phyloP scores from a whole-genome alignment of 2,113 vertebrate genomes.

The Nothocercus julius region DNA sequence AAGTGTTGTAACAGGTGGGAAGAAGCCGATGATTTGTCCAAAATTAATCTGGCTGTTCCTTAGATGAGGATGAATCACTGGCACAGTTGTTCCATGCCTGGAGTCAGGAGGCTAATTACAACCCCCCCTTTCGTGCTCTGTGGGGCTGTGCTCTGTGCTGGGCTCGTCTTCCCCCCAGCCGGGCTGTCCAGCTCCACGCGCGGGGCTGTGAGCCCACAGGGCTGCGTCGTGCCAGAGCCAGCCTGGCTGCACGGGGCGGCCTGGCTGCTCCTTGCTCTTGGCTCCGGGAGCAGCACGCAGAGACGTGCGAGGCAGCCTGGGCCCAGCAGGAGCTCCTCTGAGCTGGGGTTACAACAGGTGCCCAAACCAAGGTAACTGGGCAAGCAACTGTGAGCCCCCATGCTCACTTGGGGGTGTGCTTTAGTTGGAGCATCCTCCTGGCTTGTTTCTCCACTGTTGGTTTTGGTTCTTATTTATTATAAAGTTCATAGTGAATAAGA shows the following conservation, averaged over 20 bases:
- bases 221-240: neutral
- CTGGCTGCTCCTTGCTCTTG: neutral
- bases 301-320: neutral
- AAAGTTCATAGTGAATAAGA: neutral
- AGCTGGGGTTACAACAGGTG: too few species aligned
- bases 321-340: neutral
- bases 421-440: neutral
- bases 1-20: neutral
- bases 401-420: neutral
- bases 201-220: rapidly evolving
- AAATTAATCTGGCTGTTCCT: neutral
- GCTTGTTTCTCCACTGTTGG: neutral
- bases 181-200: rapidly evolving
- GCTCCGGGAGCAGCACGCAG: neutral
- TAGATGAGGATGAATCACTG: neutral
- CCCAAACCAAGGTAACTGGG: neutral
- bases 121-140: neutral
- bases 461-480: neutral
- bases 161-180: neutral
- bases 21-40: neutral
- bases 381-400: neutral
- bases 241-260: rapidly evolving
- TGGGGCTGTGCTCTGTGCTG: neutral
- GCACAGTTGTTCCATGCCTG: neutral
- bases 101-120: neutral